Evolutionary conservation across 2,888 invertebrate genomes (phyloP).

Genomic region (Branchinecta sandiegonensis): DNA sequence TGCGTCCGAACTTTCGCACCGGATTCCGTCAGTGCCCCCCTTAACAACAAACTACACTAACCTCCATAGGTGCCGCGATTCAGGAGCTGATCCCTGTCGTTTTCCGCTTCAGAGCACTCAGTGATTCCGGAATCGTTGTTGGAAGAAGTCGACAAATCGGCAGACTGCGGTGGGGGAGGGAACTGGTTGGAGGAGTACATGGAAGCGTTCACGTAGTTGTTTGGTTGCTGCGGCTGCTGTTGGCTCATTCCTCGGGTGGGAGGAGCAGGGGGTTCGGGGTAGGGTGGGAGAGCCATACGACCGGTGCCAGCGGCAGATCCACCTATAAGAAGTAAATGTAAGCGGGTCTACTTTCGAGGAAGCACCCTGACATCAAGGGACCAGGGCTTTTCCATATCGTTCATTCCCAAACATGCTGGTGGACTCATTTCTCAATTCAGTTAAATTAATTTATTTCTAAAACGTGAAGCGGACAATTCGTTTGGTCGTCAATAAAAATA

Average conservation of each 20-base stretch:
- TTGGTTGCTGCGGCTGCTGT: constrained; percentile 21
- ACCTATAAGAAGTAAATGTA: constrained; percentile 4
- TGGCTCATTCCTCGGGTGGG: constrained; percentile 47
- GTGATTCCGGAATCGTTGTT: constrained; percentile 79
- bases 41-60: constrained; percentile 37
- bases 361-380: no score
- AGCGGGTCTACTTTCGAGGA: background rate
- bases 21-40: no score
- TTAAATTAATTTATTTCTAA: no score
- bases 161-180: constrained; percentile 44
- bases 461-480: no score
- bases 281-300: constrained; percentile 34
- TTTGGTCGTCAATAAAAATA: no score
- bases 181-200: constrained; percentile 26
- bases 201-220: constrained; percentile 24
- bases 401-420: no score
- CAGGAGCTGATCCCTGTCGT: constrained; percentile 62
- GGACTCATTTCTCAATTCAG: no score
- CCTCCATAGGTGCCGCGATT: constrained; percentile 69
- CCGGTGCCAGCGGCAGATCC: constrained; percentile 16
- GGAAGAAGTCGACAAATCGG: constrained; percentile 53
- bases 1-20: no score
- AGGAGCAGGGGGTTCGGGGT: constrained; percentile 54
- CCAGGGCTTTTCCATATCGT: no score
- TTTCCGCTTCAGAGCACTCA: constrained; percentile 84